phyloP scores from a whole-genome alignment of 2,888 invertebrate species.

The Sceliomorpha sp. region DNA sequence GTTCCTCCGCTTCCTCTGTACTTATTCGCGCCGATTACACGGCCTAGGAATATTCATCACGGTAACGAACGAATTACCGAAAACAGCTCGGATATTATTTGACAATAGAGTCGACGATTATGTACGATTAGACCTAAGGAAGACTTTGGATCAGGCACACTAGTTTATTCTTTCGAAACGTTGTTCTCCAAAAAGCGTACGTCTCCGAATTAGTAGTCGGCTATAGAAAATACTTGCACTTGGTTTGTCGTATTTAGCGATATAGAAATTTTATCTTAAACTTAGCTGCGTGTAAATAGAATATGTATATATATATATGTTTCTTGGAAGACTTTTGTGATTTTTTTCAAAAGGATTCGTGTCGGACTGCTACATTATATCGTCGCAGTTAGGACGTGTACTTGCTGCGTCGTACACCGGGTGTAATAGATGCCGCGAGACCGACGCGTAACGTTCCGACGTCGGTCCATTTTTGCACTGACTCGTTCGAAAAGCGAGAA shows the following conservation, averaged over 20 bases:
- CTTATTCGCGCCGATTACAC: no score
- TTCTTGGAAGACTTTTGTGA: conserved; percentile 78
- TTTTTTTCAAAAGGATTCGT: conserved; percentile 64
- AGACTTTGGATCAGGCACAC: conserved; percentile 76
- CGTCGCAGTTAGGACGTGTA: conserved; percentile 11
- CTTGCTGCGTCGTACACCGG: conserved; percentile 39
- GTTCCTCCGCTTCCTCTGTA: no score
- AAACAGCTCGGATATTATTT: no score
- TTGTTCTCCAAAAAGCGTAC: no score
- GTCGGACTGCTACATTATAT: conserved; percentile 61
- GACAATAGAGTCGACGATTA: no score
- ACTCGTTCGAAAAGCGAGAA: conserved; percentile 60
- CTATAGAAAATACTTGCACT: conserved; percentile 5
- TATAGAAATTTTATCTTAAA: conserved; percentile 24
- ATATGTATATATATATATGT: conserved; percentile 40
- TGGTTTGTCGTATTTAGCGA: not conserved
- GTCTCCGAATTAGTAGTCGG: no score
- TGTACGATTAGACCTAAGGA: no score
- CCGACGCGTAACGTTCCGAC: conserved; percentile 71
- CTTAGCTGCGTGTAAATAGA: conserved; percentile 25
- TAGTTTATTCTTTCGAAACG: conserved; percentile 43
- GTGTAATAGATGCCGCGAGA: conserved; percentile 36
- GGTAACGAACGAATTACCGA: no score
- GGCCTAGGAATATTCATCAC: no score
- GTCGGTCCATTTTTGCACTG: conserved; percentile 76